These are phyloP conservation scores for Steinernema feltiae DNA, from an alignment of 1,140 invertebrate species.

Conservation along the genomic window DNA sequence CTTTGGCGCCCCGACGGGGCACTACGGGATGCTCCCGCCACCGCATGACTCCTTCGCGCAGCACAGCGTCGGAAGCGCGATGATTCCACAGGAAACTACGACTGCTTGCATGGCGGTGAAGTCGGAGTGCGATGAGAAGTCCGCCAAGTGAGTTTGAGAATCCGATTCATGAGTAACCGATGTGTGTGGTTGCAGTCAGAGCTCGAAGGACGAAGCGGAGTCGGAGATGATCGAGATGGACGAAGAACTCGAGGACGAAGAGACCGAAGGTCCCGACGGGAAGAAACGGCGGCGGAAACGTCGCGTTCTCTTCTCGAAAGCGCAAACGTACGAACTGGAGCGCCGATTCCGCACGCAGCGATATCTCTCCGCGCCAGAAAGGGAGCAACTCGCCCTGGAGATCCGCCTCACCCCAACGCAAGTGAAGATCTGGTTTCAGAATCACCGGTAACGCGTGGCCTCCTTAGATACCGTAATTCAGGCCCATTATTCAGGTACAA, in stretches of 20 bases:
- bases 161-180: neutral
- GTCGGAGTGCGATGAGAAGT: neutral
- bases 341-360: conserved; percentile 75
- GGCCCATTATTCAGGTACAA: conserved; percentile 26
- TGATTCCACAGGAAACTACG: neutral
- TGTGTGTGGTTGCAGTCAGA: neutral
- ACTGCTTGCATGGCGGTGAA: neutral
- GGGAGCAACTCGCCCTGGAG: conserved; percentile 85
- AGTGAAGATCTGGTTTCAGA: conserved; percentile 65
- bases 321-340: conserved; percentile 90
- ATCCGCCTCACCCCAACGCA: conserved; percentile 87
- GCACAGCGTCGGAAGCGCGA: neutral
- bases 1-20: neutral
- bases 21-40: neutral
- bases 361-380: conserved; percentile 86
- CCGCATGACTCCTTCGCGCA: neutral
- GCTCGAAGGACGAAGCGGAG: neutral
- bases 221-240: conserved; percentile 9
- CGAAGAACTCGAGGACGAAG: conserved; percentile 23
- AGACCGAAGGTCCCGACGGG: conserved; percentile 19
- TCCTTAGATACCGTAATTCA: neutral
- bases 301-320: conserved; percentile 90
- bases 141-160: neutral
- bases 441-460: conserved; percentile 26
- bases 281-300: conserved; percentile 69